These are phyloP conservation scores for Sisor rabdophorus DNA, from an alignment of 2,113 vertebrate genomes.

Conservation along the genomic window DNA sequence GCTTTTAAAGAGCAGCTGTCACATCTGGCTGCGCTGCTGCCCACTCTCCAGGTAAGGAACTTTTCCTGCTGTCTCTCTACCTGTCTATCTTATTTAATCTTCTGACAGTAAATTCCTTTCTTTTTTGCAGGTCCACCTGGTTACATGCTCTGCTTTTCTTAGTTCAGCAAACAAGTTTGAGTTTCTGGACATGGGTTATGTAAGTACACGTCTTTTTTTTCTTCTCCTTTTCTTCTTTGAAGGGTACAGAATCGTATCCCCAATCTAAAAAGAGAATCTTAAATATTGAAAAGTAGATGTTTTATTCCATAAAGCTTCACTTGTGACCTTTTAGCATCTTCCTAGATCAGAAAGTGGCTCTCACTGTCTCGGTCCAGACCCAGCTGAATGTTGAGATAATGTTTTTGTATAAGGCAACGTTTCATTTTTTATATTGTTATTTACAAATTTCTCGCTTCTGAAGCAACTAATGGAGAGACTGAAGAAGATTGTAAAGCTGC, in stretches of 20 bases:
- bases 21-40: slow-evolving; percentile 74
- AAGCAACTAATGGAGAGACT: slow-evolving; percentile 83
- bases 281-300: background rate
- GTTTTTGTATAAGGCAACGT: background rate
- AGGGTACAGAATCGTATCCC: background rate
- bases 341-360: no score
- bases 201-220: slow-evolving; percentile 61
- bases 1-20: slow-evolving; percentile 82
- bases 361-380: no score
- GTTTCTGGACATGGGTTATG: slow-evolving; percentile 82
- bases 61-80: background rate
- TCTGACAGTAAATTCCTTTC: background rate
- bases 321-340: no score
- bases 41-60: slow-evolving; percentile 76
- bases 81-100: background rate
- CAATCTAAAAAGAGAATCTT: background rate
- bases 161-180: slow-evolving; percentile 82
- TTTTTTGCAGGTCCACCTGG: slow-evolving; percentile 73
- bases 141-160: slow-evolving; percentile 81
- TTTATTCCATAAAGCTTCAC: no score
- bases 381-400: no score
- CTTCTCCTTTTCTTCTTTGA: no score
- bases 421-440: background rate
- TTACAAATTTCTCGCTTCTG: background rate
- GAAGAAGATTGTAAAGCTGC: slow-evolving; percentile 76